Percentiles rank a stretch among this genome's conserved stretches.
These are phyloP conservation scores for Paraplagusia blochii DNA, from an alignment of 2,113 vertebrate genomes.

Conservation along the genomic window DNA sequence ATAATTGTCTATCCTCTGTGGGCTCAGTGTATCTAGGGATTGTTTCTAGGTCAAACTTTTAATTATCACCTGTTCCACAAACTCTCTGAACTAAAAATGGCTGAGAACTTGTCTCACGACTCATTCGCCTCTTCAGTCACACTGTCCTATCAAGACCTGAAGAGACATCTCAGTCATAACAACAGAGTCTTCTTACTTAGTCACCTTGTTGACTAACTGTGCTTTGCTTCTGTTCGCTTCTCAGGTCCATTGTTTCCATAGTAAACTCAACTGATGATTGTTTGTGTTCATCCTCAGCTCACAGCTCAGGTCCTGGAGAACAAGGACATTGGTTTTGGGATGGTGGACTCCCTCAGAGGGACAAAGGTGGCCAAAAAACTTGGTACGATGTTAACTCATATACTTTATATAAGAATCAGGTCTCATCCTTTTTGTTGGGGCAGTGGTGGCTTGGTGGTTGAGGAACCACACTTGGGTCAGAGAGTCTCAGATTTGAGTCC, in stretches of 20 bases:
- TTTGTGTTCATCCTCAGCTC: slow-evolving; percentile 73
- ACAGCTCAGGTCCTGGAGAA: slow-evolving; percentile 93
- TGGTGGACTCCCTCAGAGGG: slow-evolving; percentile 91
- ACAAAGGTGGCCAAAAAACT: slow-evolving; percentile 92
- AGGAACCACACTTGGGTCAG: too few species aligned
- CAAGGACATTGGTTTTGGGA: slow-evolving; percentile 89
- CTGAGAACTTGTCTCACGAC: background rate
- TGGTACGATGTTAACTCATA: slow-evolving; percentile 69
- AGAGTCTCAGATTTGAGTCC: too few species aligned
- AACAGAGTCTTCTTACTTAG: too few species aligned
- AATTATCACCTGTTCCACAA: slow-evolving; percentile 54
- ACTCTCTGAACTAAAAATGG: slow-evolving; percentile 34
- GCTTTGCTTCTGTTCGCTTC: too few species aligned
- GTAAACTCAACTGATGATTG: background rate
- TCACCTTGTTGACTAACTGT: slow-evolving; percentile 10
- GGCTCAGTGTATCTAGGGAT: slow-evolving; percentile 34
- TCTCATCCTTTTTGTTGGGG: too few species aligned
- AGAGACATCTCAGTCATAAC: too few species aligned
- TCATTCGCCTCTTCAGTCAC: too few species aligned
- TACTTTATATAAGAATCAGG: too few species aligned
- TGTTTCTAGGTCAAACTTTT: slow-evolving; percentile 61
- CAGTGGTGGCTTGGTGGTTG: too few species aligned
- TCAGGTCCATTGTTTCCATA: background rate
- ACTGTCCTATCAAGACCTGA: background rate
- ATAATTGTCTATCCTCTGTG: slow-evolving; percentile 27